Base-by-base conservation (phyloP, 2,888 invertebrate species). In the Chirona hameri region DNA sequence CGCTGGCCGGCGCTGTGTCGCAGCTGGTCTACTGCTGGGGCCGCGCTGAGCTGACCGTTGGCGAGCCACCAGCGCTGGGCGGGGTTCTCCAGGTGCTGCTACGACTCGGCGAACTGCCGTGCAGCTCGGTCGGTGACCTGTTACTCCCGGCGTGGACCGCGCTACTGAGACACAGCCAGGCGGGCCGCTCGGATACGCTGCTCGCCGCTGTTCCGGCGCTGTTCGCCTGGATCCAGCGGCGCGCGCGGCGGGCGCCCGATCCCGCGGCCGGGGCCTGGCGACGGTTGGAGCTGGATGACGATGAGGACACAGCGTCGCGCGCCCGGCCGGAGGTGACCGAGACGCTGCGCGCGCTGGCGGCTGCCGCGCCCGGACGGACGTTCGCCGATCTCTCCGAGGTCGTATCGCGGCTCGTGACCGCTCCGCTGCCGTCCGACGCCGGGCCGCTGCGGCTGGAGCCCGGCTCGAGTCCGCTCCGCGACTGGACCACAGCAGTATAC, bases 1-100 rank as follows among this genome's bases (percentile, higher is more conserved):
- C 76, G 76, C 76, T 76, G 46, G 76, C 24, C 39, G 76, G 76
- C 46, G 76, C 39, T 39, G 76, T 76, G 5, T 5, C 3, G 1
- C 31, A 39, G 76, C 76, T 76, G 39, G 21, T 9, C 46, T 76
- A 76, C 76, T 46, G 31, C 76, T 76, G 76, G 76, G 76, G 76
- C 46, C 76, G 76, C 4, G 15, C 76, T 24, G 76, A 76, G 39
- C 27, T 27, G 76, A 46, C 76, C 3, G 76, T 24, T 5, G 21
- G 9, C 39, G 76, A 76, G 76, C 76, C 76, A 39, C 39, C 18
- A 5, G 24, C 31, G 39, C 27, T n/a, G 76, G 39, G 39, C 24
- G 9, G 2, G 31, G 39, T 76, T 39, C 15, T 76, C 39, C 9
- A 7, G 39, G 21, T 39, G 39, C 39, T 76, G 76, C 76, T 76